Percentiles rank a stretch among this genome's conserved stretches.
These are phyloP conservation scores for Octopus bimaculoides DNA, from an alignment of 1,140 invertebrate genomes.

Conservation along the genomic window DNA sequence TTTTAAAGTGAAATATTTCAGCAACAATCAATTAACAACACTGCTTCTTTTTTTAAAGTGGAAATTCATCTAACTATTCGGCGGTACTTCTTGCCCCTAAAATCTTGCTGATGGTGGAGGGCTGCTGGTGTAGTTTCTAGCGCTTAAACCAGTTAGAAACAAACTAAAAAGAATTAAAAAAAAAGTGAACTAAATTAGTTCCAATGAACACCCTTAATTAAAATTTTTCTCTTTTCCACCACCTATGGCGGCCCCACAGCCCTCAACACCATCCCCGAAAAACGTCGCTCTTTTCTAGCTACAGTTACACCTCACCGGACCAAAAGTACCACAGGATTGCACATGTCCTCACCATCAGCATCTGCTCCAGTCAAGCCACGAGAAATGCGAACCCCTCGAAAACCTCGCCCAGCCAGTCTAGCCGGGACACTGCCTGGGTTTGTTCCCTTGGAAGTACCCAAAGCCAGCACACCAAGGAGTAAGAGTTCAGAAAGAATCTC, in stretches of 20 bases:
- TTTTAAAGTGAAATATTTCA: no score
- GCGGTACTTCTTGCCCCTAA: no score
- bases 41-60: no score
- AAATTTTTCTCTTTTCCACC: slow-evolving; percentile 12
- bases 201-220: slow-evolving; percentile 1
- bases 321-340: slow-evolving; percentile 39
- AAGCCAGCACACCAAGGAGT: slow-evolving; percentile 33
- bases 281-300: slow-evolving; percentile 53
- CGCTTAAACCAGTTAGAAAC: neutral
- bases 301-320: slow-evolving; percentile 32
- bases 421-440: slow-evolving; percentile 48
- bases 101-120: slow-evolving; percentile 12
- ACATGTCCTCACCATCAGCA: slow-evolving; percentile 13
- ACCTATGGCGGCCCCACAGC: slow-evolving; percentile 29
- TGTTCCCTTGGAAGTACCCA: slow-evolving; percentile 33
- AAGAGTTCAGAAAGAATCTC: slow-evolving; percentile 46
- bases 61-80: no score
- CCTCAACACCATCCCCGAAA: slow-evolving; percentile 50
- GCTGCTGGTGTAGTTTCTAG: slow-evolving; percentile 9
- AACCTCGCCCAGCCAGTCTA: slow-evolving; percentile 47
- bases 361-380: slow-evolving; percentile 33
- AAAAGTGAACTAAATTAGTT: neutral
- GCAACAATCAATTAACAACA: no score
- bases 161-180: neutral
- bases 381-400: slow-evolving; percentile 38